Base-by-base conservation (phyloP, 2,797 vertebrate species). In the Melanotaenia trifasciata region DNA sequence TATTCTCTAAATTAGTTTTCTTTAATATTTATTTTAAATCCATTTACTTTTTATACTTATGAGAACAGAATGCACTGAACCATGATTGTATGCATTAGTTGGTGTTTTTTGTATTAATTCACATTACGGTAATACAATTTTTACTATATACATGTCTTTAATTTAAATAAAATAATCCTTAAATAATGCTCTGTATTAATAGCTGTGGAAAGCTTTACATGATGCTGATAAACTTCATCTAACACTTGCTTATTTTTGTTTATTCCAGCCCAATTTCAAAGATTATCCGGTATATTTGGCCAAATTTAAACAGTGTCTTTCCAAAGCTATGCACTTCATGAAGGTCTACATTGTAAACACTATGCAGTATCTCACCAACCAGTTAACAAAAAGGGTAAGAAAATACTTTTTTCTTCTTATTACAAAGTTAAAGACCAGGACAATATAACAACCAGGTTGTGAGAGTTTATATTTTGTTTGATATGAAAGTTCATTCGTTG, bases 271-370 rank as follows among this genome's bases (percentile, higher is more conserved):
- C 4, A 96, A 95, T 92, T 99, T 98, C 95, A 98, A 97, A 93
- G 98, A 99, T 91, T 98, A 98, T 77, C 96, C 98, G 2, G 95
- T 98, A 18, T 99, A 98, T 90, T 89, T 98, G 89, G 81, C 92
- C 33, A 99, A 98, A 83, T 98, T 98, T 92, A 98, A 96, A 79
- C 98, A 98, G 81, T 99, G 98, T 93, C 97, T 99, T 84, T 98
- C 97, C 73, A 98, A 96, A 97, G 97, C 96, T 89, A 96, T 99
- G 95, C 97, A 98, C 79, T 96, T 98, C 76, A 97, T 99, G 95
- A 99, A 98, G 94, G 95, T 92, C 2, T 96, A 98, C 88, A 96
- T 96, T 82, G 96, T 98, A 82, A 97, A 96, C 87, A 97, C 96
- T 56, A 92, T 99, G 76, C 97, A 99, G 80, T 96, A 96, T 88